Base-by-base conservation (phyloP, 2,797 vertebrate genomes). In the Salarias fasciatus region DNA sequence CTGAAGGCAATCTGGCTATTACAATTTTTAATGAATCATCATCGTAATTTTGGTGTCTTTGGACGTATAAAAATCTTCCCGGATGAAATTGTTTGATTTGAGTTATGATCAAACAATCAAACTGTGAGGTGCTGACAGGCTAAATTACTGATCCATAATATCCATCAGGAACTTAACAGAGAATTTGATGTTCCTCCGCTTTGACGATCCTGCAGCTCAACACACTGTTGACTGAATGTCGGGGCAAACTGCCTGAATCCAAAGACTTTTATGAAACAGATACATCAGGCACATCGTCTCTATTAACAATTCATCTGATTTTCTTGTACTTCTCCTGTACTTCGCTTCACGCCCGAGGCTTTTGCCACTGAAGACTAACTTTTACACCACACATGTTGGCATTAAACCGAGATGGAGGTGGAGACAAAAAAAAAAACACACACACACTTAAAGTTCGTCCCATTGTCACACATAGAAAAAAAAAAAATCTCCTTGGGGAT, bases 401-500 rank as follows among this genome's bases (percentile, higher is more conserved):
- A 42, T 52, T 47, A 46, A 13, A 69, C 2, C 55, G 49, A 81
- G 53, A 61, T 54, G 35, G 31, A 64, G 44, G 50, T 63, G 59
- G 59, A 79, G 68, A 49, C 9, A 35, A 35, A 35, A 35, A 35
- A 35, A 35, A 35, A 35, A 6, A 9, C 6, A 8, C 30, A 31
- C n/a, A n/a, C n/a, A 56, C 42, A 65, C 36, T 74, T 61, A 53
- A 80, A 86, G 72, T 80, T 74, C 65, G 75, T 72, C 58, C 56
- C 45, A 58, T 75, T 82, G 68, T 79, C 75, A 60, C 50, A 8
- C 18, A 24, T 24, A 24, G 6, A 66, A 18, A 35, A 84, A 77
- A 57, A 46, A 75, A 69, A 9, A 35, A 48, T 82, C 69, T 88
- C 79, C 63, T 86, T 67, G 57, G 77, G 89, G 77, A 82, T 88